Conservation (phyloP, 2,113 vertebrate genomes). For the Myotis brandtii region DNA sequence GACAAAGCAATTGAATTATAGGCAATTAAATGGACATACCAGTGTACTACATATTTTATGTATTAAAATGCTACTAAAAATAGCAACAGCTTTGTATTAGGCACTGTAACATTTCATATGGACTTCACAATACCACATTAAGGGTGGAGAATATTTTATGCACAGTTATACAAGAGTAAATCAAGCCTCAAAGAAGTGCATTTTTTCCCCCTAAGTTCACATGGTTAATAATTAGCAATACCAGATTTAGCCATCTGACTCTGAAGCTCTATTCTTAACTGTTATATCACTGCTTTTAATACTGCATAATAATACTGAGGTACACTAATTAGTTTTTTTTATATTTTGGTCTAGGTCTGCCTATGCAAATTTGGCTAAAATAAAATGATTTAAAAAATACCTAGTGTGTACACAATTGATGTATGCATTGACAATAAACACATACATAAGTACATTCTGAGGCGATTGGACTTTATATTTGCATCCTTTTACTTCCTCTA, state of each 20-base stretch:
- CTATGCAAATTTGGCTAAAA: neutral
- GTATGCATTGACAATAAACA: neutral
- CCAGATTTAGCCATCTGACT: neutral
- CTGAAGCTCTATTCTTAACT: neutral
- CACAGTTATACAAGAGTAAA: neutral
- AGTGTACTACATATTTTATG: neutral
- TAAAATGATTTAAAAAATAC: neutral
- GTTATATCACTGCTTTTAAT: neutral
- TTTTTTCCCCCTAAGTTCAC: neutral
- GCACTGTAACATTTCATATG: neutral
- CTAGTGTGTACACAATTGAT: neutral
- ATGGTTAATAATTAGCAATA: neutral
- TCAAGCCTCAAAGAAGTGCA: neutral
- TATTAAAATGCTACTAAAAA: slow-evolving; percentile 22
- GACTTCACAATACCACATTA: neutral
- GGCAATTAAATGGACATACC: neutral
- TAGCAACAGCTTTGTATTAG: neutral
- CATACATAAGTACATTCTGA: neutral
- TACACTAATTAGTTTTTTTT: neutral
- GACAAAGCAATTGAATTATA: neutral
- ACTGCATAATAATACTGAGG: neutral
- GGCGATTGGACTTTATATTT: neutral
- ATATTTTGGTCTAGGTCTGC: neutral
- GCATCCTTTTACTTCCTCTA: accelerated
- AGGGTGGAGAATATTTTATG: neutral